A percentile compares a stretch with the other conserved stretches of the same genome.
Conservation (phyloP, 2,888 invertebrate species). For the Mellilla xanthometata region DNA sequence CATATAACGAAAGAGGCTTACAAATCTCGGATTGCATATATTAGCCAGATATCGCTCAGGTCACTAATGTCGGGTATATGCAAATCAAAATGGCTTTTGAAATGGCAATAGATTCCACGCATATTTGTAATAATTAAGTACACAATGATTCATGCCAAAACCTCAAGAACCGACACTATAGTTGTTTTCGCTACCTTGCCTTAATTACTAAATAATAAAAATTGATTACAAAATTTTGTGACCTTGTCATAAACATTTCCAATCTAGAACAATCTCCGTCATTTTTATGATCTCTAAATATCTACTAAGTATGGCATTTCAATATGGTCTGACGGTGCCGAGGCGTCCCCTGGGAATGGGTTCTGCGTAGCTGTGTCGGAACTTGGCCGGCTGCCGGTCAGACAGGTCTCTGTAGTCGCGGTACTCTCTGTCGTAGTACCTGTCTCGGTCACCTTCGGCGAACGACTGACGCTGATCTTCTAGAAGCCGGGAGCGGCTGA, state of each 20-base stretch:
- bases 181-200: neutral
- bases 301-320: slow-evolving; percentile 77
- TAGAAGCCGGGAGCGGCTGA: slow-evolving; percentile 72
- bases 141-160: too few species aligned
- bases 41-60: neutral
- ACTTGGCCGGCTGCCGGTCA: slow-evolving; percentile 70
- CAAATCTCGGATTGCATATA: too few species aligned
- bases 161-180: neutral
- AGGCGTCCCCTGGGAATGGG: slow-evolving; percentile 80
- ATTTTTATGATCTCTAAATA: slow-evolving; percentile 36
- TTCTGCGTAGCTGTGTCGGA: slow-evolving; percentile 87
- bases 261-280: slow-evolving; percentile 35
- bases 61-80: slow-evolving; percentile 3
- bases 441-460: slow-evolving; percentile 66
- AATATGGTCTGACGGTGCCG: slow-evolving; percentile 76
- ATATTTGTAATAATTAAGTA: neutral
- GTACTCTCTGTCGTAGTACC: slow-evolving; percentile 72
- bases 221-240: slow-evolving; percentile 11
- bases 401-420: slow-evolving; percentile 70
- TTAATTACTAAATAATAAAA: neutral
- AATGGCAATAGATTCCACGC: neutral
- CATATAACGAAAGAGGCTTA: too few species aligned
- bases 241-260: slow-evolving; percentile 6
- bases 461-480: slow-evolving; percentile 74
- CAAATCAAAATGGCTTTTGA: neutral